phyloP scores from a whole-genome alignment of 2,797 vertebrate species.

The Enteromius treurensis region DNA sequence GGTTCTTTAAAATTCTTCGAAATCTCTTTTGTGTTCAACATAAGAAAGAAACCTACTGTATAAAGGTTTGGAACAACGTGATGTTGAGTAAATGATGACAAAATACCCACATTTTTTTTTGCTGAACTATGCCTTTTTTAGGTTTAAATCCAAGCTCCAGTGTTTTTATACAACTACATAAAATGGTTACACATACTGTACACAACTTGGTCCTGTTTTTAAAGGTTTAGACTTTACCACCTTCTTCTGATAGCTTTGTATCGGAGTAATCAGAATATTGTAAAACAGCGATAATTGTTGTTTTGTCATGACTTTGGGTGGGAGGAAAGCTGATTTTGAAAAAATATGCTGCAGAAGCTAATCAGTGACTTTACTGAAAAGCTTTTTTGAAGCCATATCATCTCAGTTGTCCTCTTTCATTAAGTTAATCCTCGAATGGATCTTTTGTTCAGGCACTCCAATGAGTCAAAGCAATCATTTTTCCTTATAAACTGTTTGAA shows the following conservation, averaged over 20 bases:
- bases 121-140: background rate
- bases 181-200: background rate
- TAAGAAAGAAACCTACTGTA: background rate
- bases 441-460: constrained; percentile 36
- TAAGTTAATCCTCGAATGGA: constrained; percentile 23
- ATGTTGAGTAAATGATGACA: background rate
- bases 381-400: constrained; percentile 18
- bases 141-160: background rate
- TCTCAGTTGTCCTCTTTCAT: constrained; percentile 28
- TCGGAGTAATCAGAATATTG: background rate
- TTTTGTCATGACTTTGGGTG: background rate
- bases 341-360: constrained; percentile 26
- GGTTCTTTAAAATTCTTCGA: background rate
- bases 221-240: background rate
- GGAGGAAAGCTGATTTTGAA: background rate
- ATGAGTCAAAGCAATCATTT: constrained; percentile 40
- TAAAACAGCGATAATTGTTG: background rate
- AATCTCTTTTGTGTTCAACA: background rate
- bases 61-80: background rate
- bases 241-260: background rate
- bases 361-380: constrained; percentile 25
- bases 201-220: background rate
- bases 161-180: background rate
- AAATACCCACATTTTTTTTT: background rate
- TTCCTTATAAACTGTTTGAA: constrained; percentile 37